A percentile compares a stretch with the other conserved stretches of the same genome.
These are phyloP conservation scores for Sipha maydis DNA, from an alignment of 2,888 invertebrate genomes.

Conservation along the genomic window DNA sequence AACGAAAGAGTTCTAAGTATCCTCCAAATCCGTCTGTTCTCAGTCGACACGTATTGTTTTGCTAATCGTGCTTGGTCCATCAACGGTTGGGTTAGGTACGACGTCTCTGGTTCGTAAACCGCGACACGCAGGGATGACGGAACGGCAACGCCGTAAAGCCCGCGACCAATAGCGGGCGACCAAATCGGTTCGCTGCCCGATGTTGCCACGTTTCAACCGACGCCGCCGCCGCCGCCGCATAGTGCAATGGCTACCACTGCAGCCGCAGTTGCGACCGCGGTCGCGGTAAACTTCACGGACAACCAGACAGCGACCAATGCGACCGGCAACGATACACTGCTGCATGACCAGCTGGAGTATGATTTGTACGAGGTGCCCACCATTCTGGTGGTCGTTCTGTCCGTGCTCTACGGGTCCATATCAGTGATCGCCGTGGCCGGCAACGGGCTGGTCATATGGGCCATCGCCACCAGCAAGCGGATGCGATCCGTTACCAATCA, in stretches of 20 bases:
- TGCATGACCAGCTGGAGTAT: conserved; percentile 67
- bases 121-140: background rate
- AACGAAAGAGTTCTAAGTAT: no score
- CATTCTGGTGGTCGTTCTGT: conserved; percentile 78
- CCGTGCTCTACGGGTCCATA: conserved; percentile 83
- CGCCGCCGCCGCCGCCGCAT: conserved; percentile 52
- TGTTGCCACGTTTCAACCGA: conserved; percentile 41
- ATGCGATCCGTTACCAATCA: conserved; percentile 88
- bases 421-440: conserved; percentile 84
- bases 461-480: conserved; percentile 79
- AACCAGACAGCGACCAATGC: background rate
- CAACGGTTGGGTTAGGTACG: background rate
- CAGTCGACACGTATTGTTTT: background rate
- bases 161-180: conserved; percentile 31
- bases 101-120: background rate
- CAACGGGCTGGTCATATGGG: conserved; percentile 86
- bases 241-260: conserved; percentile 62
- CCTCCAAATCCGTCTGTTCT: background rate
- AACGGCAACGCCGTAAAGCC: conserved; percentile 40
- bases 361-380: conserved; percentile 78
- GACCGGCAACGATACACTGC: conserved; percentile 12
- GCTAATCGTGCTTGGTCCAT: background rate
- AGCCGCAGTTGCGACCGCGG: conserved; percentile 60
- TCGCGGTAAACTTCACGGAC: conserved; percentile 56
- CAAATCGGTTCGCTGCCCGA: background rate